Evolutionary conservation across 1,140 invertebrate genomes (phyloP), one percentile per base, ranked within the genome.

Genomic region (Trichonephila clavata): DNA sequence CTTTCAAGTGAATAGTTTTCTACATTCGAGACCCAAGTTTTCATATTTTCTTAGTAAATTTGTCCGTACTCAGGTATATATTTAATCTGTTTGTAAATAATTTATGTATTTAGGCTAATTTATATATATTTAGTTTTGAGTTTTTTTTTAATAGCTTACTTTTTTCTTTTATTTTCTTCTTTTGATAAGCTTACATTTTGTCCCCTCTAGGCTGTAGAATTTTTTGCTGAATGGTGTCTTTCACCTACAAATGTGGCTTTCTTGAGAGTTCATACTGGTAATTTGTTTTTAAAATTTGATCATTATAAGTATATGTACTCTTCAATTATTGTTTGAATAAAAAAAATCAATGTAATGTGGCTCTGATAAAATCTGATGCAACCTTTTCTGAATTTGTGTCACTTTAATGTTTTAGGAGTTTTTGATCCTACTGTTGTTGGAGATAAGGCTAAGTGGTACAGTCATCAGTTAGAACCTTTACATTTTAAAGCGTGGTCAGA

Each of bases 231-330:
- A 96, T 99, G 99, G 98, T 98, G 98, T 0, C 96, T 99, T 2
- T 98, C 98, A 20, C 99, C 99, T 0, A 98, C 97, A 94, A 99
- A 99, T 96, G 98, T 99, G 57, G 99, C 99, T 10, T 99, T 99
- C 95, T 96, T 99, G 59, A 97, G 99, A 59, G 98, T 99, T 8
- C 99, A 99, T 95, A 99, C 99, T 0, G 99, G 96, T 43, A 95
- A 86, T 50, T 18, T 61, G 61, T 21, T 24, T 68, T 68, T 68
- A 21, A 77, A 77, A 24, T 43, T 16, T 57, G 4, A 83, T 57
- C n/a, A 21, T 83, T 83, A 50, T 50, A 50, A 77, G 50, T 20
- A 90, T 50, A 21, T 71, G 3, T 24, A 81, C 16, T 32, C 7
- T 10, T 50, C 7, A 63, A 5, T 63, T 13, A 63, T 63, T 20